Conservation (phyloP, 1,140 invertebrate species). For the Aphelenchoides avenae region DNA sequence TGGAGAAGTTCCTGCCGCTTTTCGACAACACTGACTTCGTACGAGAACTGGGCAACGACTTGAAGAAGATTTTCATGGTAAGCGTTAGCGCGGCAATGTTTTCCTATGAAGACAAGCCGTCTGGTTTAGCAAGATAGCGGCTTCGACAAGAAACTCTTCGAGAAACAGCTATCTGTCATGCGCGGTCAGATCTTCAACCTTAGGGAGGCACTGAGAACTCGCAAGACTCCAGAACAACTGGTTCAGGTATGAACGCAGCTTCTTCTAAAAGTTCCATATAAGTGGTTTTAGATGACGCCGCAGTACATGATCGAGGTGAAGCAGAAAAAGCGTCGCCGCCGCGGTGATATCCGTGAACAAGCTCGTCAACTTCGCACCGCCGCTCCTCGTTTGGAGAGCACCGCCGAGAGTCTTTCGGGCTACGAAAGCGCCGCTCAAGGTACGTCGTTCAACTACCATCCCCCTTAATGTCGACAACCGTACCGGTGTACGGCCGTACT, state of each 20-base stretch:
- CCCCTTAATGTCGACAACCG: constrained; percentile 3
- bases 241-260: no score
- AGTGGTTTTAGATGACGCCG: constrained; percentile 47
- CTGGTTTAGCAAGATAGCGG: no score
- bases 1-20: constrained; percentile 81
- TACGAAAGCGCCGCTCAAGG: background rate
- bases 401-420: no score
- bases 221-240: constrained; percentile 49
- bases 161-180: constrained; percentile 97
- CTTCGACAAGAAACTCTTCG: constrained; percentile 89
- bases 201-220: constrained; percentile 75
- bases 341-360: no score
- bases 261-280: background rate
- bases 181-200: constrained; percentile 91
- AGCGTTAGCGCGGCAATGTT: no score
- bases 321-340: constrained; percentile 35
- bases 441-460: background rate
- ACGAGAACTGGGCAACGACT: constrained; percentile 92
- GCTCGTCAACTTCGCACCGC: no score
- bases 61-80: constrained; percentile 87
- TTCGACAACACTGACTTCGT: constrained; percentile 96
- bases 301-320: constrained; percentile 58
- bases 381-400: no score
- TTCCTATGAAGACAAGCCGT: no score
- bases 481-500: constrained; percentile 4